These are phyloP conservation scores for Petroica traversi DNA, from an alignment of 2,113 vertebrate species.

Conservation along the genomic window DNA sequence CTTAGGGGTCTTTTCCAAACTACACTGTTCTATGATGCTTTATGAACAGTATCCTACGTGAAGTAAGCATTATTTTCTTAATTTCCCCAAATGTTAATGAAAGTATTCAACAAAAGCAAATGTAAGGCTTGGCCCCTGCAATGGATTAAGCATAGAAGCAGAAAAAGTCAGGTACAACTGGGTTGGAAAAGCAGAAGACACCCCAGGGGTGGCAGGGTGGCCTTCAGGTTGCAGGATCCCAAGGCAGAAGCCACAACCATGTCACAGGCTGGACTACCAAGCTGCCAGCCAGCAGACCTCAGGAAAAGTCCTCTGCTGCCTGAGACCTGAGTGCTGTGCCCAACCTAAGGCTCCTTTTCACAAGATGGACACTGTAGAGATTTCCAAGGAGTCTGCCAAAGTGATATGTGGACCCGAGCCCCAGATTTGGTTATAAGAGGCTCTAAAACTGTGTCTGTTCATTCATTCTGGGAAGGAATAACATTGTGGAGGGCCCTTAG, in stretches of 20 bases:
- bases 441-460: not conserved
- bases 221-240: rapidly evolving
- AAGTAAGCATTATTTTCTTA: not conserved
- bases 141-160: not conserved
- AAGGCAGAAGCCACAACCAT: not conserved
- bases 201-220: rapidly evolving
- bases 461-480: not conserved
- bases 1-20: not conserved
- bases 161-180: not conserved
- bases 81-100: not conserved
- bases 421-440: rapidly evolving
- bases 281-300: not conserved
- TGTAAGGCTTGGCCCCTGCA: rapidly evolving
- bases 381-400: not conserved
- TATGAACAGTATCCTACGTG: not conserved
- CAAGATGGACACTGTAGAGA: not conserved
- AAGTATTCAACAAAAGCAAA: not conserved
- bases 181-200: not conserved
- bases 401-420: rapidly evolving
- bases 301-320: not conserved
- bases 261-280: not conserved
- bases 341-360: not conserved
- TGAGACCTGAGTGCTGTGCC: not conserved
- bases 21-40: not conserved
- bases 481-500: rapidly evolving